Evolutionary conservation across 2,888 invertebrate species (phyloP).

Genomic region (Brenthis hecate): DNA sequence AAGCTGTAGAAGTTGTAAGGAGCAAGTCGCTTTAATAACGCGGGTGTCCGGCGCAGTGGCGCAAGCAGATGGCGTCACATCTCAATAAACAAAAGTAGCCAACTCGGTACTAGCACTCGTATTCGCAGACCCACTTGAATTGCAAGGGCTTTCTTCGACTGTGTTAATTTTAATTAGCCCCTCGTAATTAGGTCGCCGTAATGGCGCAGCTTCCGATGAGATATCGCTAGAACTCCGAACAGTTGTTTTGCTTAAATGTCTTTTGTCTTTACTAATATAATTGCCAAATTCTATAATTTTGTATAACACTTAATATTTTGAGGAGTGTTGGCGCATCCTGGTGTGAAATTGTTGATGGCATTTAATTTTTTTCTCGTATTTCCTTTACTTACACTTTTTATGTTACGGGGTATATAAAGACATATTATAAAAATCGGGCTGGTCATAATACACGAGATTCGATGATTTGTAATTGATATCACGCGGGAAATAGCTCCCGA

Average conservation of each 20-base stretch:
- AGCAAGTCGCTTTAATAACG: constrained; percentile 7
- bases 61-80: too few species aligned
- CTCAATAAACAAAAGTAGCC: too few species aligned
- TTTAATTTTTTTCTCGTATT: not conserved
- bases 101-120: too few species aligned
- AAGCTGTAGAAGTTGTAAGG: constrained; percentile 4
- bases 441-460: too few species aligned
- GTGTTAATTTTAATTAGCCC: constrained; percentile 54
- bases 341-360: not conserved
- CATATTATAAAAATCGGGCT: too few species aligned
- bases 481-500: too few species aligned
- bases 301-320: not conserved
- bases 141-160: constrained; percentile 45
- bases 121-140: constrained; percentile 37
- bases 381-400: too few species aligned
- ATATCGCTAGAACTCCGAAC: constrained; percentile 36
- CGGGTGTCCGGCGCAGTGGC: not conserved
- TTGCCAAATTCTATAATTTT: constrained; percentile 3
- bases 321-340: not conserved
- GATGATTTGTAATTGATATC: too few species aligned
- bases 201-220: constrained; percentile 39
- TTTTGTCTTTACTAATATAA: constrained; percentile 8
- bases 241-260: constrained; percentile 28
- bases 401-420: too few species aligned
- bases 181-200: constrained; percentile 47